Base-by-base conservation (phyloP, 2,888 invertebrate species). In the Anaspis maculata region DNA sequence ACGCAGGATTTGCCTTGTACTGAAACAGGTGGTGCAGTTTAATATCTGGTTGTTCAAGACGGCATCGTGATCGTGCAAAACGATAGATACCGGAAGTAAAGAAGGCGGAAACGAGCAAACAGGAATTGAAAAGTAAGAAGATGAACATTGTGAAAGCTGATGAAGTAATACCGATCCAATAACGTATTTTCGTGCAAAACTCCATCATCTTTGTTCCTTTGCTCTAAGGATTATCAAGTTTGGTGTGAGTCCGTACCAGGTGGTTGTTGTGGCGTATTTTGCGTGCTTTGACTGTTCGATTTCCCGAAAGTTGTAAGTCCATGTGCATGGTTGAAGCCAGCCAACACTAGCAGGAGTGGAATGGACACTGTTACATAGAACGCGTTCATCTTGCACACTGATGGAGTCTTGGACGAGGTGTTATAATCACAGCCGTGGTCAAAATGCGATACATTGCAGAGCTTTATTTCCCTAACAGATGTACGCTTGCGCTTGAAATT, bases 331-430 rank as follows among this genome's bases (percentile, higher is more conserved):
- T 63, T 64, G 51, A 64, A 63, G 41, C 64, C 61, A 33, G 66
- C 71, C 52, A 71, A 60, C 38, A 66, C 64, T 52, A 72, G 65
- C 62, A 66, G 70, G 48, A 72, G 64, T 43, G 66, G 73, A 37
- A 74, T 70, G 27, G 71, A 73, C 51, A 73, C 59, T 46, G 59
- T 63, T 56, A 66, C 61, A 54, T 62, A 62, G 28, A 63, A 52
- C 50, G 58, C 57, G 55, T 64, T 64, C 61, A 64, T 64, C 46
- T 53, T 60, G 46, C 44, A 45, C 34, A 25, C 26, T 39, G 34
- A 39, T n/a, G n/a, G 42, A 41, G 35, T 25, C 35, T 41, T 31
- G 37, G 48, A 52, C 48, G 43, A 51, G 48, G 46, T 48, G 42
- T 49, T 52, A 44, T 43, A 48, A 54, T 53, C 55, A 57, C 59